phyloP scores from a whole-genome alignment of 2,797 vertebrate species.

The Brachymystax lenok region DNA sequence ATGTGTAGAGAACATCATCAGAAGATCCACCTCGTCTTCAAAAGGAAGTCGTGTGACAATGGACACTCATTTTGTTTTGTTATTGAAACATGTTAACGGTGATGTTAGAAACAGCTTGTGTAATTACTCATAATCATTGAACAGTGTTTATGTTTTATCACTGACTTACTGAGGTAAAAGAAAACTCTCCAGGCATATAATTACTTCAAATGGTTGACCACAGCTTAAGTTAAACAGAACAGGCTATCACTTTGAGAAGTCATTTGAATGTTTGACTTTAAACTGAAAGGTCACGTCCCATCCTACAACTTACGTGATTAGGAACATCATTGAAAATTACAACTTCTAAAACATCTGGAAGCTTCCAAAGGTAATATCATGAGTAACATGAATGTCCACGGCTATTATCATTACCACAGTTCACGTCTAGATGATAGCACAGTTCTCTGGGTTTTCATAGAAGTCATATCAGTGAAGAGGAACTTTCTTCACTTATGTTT shows the following conservation, averaged over 20 bases:
- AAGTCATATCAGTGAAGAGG: not conserved
- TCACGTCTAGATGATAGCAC: not conserved
- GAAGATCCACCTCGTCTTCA: not conserved
- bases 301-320: constrained; percentile 13
- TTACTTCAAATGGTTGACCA: constrained; percentile 39
- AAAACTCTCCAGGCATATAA: constrained; percentile 11
- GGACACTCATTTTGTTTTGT: constrained; percentile 7
- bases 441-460: constrained; percentile 2
- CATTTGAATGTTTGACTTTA: constrained; percentile 23
- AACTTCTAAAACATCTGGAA: constrained; percentile 13
- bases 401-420: constrained; percentile 11
- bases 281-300: constrained; percentile 4
- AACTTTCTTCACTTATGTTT: constrained; percentile 13
- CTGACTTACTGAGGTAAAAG: constrained; percentile 7
- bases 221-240: constrained; percentile 26
- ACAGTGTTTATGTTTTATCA: constrained; percentile 26
- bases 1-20: not conserved
- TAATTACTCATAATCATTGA: constrained; percentile 27
- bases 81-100: constrained; percentile 29
- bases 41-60: not conserved
- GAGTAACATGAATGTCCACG: not conserved
- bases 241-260: constrained; percentile 11
- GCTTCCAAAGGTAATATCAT: not conserved
- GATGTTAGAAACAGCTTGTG: constrained; percentile 32
- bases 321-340: constrained; percentile 3